A percentile compares a stretch with the other conserved stretches of the same genome.
phyloP scores from a whole-genome alignment of 2,113 vertebrate species.

The Engystomops pustulosus region DNA sequence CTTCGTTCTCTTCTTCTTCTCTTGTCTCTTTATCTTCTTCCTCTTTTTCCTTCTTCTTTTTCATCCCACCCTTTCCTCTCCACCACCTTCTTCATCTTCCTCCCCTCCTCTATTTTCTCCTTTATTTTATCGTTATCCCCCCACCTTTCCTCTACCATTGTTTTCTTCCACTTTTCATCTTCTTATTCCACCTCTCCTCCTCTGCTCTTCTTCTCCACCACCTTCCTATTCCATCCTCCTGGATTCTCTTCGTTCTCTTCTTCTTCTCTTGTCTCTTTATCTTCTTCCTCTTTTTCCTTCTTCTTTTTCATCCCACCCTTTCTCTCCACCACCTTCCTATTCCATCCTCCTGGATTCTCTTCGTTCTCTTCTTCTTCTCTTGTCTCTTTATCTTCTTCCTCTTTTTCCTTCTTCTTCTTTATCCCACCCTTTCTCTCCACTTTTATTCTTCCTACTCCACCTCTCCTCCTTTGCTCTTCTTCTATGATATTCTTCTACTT shows the following conservation, averaged over 20 bases:
- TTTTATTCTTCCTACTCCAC: not conserved
- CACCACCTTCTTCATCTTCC: too few relatives aligned
- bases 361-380: not conserved
- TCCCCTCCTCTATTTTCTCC: too few relatives aligned
- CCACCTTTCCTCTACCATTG: not conserved
- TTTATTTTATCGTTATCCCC: too few relatives aligned
- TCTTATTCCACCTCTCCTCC: not conserved
- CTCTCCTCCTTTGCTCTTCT: not conserved
- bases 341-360: not conserved
- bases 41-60: not conserved
- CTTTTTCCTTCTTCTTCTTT: not conserved
- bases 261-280: not conserved
- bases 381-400: not conserved
- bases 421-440: not conserved
- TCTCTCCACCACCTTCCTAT: too few relatives aligned
- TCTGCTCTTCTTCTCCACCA: not conserved
- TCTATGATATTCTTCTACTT: not conserved
- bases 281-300: not conserved
- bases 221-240: not conserved
- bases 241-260: not conserved
- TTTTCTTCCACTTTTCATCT: not conserved
- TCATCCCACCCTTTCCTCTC: too few relatives aligned
- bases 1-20: not conserved
- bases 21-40: not conserved
- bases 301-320: too few relatives aligned